Evolutionary conservation across 2,888 invertebrate species (phyloP).

Genomic region (Malachius bipustulatus): DNA sequence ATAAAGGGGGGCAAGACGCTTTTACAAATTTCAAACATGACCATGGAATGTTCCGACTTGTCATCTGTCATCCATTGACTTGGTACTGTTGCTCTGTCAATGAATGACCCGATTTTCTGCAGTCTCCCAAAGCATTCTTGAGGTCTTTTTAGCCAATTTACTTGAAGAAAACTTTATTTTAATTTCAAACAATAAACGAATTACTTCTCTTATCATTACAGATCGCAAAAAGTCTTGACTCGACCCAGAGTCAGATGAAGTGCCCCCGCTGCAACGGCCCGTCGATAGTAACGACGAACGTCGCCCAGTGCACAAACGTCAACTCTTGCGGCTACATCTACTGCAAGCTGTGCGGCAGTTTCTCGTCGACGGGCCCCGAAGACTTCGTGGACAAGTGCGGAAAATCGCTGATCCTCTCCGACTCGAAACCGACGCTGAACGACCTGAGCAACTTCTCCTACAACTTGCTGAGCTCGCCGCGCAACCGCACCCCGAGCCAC

Average conservation of each 20-base stretch:
- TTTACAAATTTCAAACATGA: too few species aligned
- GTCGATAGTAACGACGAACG: constrained; percentile 29
- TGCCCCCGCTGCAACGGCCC: constrained; percentile 28
- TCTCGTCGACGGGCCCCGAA: constrained; percentile 28
- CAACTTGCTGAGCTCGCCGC: constrained; percentile 16
- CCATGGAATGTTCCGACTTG: too few species aligned
- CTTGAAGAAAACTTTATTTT: too few species aligned
- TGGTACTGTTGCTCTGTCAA: too few species aligned
- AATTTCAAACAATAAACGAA: too few species aligned
- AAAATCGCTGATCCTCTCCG: constrained; percentile 19
- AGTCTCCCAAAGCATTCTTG: too few species aligned
- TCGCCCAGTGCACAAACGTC: constrained; percentile 30
- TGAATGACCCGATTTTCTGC: too few species aligned
- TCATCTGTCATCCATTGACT: too few species aligned
- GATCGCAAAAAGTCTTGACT: constrained; percentile 22
- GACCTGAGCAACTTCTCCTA: constrained; percentile 20
- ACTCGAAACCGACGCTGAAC: constrained; percentile 12
- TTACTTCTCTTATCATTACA: too few species aligned
- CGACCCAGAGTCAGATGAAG: constrained; percentile 28
- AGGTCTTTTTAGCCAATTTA: too few species aligned
- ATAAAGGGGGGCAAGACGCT: too few species aligned
- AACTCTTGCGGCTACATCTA: constrained; percentile 30
- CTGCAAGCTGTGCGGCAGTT: constrained; percentile 30
- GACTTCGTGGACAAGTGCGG: constrained; percentile 31
- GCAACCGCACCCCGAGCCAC: constrained; percentile 3